phyloP scores from a whole-genome alignment of 2,113 vertebrate species.

The Kobus ellipsiprymnus region DNA sequence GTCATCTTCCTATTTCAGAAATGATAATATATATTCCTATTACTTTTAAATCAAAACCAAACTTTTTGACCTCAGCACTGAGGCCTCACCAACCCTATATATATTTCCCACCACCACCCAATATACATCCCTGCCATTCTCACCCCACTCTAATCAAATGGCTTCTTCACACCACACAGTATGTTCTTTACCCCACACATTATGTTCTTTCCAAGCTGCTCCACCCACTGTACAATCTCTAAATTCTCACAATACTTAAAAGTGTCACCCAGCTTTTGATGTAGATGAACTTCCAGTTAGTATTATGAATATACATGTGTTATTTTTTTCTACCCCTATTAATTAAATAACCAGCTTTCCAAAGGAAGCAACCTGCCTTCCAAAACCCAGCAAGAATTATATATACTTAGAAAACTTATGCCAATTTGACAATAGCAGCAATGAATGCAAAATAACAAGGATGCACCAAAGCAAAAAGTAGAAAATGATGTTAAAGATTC shows the following conservation, averaged over 20 bases:
- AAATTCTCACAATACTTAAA: not conserved
- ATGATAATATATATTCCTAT: not conserved
- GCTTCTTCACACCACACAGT: not conserved
- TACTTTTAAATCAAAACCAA: conserved; percentile 22
- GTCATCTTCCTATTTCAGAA: conserved; percentile 14
- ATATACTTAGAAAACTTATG: not conserved
- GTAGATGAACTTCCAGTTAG: not conserved
- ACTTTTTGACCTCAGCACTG: not conserved
- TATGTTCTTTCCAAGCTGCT: not conserved
- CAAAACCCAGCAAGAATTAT: not conserved
- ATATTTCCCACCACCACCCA: not conserved
- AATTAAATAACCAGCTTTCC: not conserved
- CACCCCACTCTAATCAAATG: not conserved
- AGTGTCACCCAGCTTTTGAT: not conserved
- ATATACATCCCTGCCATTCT: not conserved
- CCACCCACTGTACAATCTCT: not conserved
- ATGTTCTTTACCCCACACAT: not conserved
- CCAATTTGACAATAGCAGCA: not conserved
- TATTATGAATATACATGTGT: not conserved
- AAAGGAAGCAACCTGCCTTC: not conserved
- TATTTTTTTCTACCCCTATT: not conserved
- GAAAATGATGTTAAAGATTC: not conserved
- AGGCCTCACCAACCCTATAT: not conserved
- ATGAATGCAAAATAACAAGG: not conserved
- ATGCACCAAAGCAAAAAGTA: not conserved